phyloP scores from a whole-genome alignment of 2,113 vertebrate species.

The Brienomyrus longianalis region DNA sequence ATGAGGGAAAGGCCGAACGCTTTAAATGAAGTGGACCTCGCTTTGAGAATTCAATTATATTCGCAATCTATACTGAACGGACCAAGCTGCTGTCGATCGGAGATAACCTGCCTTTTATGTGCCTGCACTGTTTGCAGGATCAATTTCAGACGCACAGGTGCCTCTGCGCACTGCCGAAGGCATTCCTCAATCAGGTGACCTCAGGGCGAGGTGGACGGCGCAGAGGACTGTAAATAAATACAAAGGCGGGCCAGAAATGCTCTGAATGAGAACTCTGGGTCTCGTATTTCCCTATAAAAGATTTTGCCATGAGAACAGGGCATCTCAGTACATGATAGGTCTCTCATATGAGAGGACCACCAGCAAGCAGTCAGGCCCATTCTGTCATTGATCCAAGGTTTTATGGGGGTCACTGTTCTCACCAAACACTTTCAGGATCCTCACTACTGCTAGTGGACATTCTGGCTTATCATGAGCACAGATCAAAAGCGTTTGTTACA shows the following conservation, averaged over 20 bases:
- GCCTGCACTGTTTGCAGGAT: background rate
- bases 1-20: background rate
- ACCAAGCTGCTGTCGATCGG: background rate
- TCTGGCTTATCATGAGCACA: background rate
- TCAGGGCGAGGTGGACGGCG: background rate
- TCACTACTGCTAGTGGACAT: background rate
- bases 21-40: background rate
- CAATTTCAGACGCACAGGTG: background rate
- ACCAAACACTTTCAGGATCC: background rate
- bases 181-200: background rate
- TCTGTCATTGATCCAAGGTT: background rate
- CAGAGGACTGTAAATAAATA: background rate
- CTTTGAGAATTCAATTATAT: slow-evolving; percentile 8
- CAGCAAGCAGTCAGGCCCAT: background rate
- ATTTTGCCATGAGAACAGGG: background rate
- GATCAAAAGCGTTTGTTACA: background rate
- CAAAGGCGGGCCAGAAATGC: background rate
- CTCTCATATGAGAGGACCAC: background rate
- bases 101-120: background rate
- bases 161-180: background rate
- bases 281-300: background rate
- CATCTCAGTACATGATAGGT: background rate
- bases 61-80: background rate
- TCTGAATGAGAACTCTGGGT: background rate
- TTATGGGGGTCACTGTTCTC: background rate